A percentile compares a stretch with the other conserved stretches of the same genome.
Conservation (phyloP, 1,140 invertebrate species). For the Wasmannia auropunctata region DNA sequence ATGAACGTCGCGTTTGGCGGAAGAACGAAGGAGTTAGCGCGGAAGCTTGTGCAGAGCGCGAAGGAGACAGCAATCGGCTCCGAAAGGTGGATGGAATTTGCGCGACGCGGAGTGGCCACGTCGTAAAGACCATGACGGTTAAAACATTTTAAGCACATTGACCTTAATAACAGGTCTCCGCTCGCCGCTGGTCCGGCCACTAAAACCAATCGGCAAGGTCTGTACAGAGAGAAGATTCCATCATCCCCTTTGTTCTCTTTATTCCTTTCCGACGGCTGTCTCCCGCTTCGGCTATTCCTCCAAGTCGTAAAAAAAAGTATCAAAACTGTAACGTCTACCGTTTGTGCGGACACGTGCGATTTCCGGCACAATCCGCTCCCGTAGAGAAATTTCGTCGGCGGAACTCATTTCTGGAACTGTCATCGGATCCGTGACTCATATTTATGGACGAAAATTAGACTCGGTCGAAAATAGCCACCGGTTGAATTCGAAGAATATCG, state of each 20-base stretch:
- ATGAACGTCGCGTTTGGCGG: slow-evolving; percentile 70
- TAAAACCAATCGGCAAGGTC: slow-evolving; percentile 34
- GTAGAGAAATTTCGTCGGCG: slow-evolving; percentile 18
- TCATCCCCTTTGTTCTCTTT: slow-evolving; percentile 50
- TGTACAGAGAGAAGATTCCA: not conserved
- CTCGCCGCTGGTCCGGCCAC: slow-evolving; percentile 64
- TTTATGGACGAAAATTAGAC: slow-evolving; percentile 46
- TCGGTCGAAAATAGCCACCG: slow-evolving; percentile 45
- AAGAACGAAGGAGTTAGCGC: slow-evolving; percentile 44
- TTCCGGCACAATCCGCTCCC: slow-evolving; percentile 8
- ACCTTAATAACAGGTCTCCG: slow-evolving; percentile 76
- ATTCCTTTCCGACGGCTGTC: not conserved
- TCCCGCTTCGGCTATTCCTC: not conserved
- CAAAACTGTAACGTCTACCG: not conserved
- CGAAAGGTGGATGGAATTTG: slow-evolving; percentile 74
- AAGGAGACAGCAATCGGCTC: slow-evolving; percentile 36
- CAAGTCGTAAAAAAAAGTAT: slow-evolving; percentile 20
- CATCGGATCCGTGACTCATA: slow-evolving; percentile 32
- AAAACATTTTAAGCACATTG: slow-evolving; percentile 76
- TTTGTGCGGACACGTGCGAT: not conserved
- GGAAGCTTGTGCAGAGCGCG: not conserved
- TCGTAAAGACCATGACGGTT: slow-evolving; percentile 74
- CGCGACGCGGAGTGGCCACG: slow-evolving; percentile 51
- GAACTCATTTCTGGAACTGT: slow-evolving; percentile 41
- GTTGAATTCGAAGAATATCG: slow-evolving; percentile 51